A percentile compares a stretch with the other conserved stretches of the same genome.
These are phyloP conservation scores for Aphelenchoides fujianensis DNA, from an alignment of 1,140 invertebrate species.

Conservation along the genomic window DNA sequence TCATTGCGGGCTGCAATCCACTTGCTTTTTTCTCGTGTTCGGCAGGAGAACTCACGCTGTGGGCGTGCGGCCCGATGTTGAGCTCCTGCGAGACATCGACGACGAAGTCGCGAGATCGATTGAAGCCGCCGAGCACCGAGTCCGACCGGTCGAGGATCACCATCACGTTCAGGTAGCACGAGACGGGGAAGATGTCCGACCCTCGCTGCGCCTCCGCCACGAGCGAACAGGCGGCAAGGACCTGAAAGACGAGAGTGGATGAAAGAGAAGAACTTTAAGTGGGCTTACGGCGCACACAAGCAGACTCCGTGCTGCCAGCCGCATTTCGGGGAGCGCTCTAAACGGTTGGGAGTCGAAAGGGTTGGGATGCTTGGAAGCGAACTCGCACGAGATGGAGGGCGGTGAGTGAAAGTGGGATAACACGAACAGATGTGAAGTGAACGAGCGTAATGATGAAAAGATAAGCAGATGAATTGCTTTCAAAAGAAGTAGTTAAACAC, in stretches of 20 bases:
- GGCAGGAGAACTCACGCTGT: conserved; percentile 35
- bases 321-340: too few species aligned
- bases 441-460: too few species aligned
- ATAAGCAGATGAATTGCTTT: too few species aligned
- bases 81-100: conserved; percentile 59
- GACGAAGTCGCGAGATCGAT: conserved; percentile 55
- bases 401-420: too few species aligned
- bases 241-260: background rate
- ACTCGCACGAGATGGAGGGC: too few species aligned
- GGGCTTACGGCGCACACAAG: background rate
- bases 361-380: too few species aligned
- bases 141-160: conserved; percentile 60
- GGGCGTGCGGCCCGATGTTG: conserved; percentile 55
- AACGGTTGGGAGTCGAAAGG: too few species aligned
- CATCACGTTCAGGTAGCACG: conserved; percentile 56
- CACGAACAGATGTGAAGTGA: too few species aligned
- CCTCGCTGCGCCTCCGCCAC: background rate
- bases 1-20: conserved; percentile 54
- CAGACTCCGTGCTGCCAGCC: background rate
- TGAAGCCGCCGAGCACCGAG: conserved; percentile 55
- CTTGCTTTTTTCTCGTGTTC: conserved; percentile 23
- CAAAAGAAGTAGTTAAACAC: too few species aligned
- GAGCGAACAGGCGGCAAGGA: background rate
- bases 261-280: conserved; percentile 1
- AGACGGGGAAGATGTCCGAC: conserved; percentile 51